Conservation (phyloP, 2,113 vertebrate genomes). For the Alces alces region DNA sequence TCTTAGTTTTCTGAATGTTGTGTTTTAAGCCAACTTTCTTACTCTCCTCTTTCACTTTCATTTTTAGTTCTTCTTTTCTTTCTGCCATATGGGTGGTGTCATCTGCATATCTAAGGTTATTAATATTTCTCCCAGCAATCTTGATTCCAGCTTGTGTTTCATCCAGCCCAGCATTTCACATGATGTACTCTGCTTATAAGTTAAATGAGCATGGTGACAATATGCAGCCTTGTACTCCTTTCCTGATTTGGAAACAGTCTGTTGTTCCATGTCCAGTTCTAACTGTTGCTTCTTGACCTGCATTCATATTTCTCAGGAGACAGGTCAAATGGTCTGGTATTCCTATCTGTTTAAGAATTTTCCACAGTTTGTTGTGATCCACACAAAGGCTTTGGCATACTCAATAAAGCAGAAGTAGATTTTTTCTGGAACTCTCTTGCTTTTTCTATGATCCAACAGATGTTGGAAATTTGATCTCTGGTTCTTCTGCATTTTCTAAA, state of each 20-base stretch:
- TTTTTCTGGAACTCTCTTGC: not conserved
- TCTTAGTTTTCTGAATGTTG: not conserved
- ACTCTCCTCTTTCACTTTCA: not conserved
- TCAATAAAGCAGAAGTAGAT: not conserved
- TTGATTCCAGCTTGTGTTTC: not conserved
- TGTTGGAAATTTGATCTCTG: not conserved
- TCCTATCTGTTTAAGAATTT: not conserved
- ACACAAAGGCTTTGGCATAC: not conserved
- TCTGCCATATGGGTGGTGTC: not conserved
- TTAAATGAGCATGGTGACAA: not conserved
- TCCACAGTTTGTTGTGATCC: not conserved
- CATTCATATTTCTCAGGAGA: not conserved
- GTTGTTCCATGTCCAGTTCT: not conserved
- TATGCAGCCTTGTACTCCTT: not conserved
- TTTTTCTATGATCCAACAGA: not conserved
- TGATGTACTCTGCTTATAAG: not conserved
- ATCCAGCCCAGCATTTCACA: not conserved
- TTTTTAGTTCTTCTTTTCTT: not conserved
- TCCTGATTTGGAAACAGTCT: not conserved
- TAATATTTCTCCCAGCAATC: not conserved
- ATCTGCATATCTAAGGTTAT: not conserved
- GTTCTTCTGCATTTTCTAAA: not conserved
- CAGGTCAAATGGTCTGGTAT: not conserved
- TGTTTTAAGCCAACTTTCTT: not conserved
- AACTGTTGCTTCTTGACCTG: not conserved